Conservation (phyloP, 2,888 invertebrate genomes). For the Latrodectus hesperus region DNA sequence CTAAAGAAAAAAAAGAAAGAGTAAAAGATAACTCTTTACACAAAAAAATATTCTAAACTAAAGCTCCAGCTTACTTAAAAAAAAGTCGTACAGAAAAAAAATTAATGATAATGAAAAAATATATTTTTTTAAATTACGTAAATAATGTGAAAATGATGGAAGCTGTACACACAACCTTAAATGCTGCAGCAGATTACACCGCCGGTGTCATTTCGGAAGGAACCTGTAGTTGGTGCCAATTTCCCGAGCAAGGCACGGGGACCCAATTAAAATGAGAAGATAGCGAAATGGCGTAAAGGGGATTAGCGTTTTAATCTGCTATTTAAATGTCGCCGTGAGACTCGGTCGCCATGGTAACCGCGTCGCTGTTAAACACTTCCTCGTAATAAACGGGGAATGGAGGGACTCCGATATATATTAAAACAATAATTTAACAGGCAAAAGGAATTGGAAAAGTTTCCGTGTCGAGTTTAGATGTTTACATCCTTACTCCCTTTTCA, state of each 20-base stretch:
- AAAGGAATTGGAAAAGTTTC: slow-evolving; percentile 69
- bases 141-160: slow-evolving; percentile 68
- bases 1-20: neutral
- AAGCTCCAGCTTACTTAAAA: neutral
- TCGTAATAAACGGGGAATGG: slow-evolving; percentile 53
- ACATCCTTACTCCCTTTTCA: slow-evolving; percentile 46
- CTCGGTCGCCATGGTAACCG: slow-evolving; percentile 55
- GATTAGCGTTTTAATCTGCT: slow-evolving; percentile 69
- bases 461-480: slow-evolving; percentile 53
- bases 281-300: slow-evolving; percentile 67
- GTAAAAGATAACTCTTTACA: slow-evolving; percentile 15
- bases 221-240: slow-evolving; percentile 22
- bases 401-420: slow-evolving; percentile 61
- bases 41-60: slow-evolving; percentile 9
- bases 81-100: slow-evolving; percentile 6
- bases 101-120: neutral
- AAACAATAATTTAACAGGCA: slow-evolving; percentile 69
- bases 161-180: slow-evolving; percentile 45
- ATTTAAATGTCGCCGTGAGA: slow-evolving; percentile 69
- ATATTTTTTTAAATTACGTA: slow-evolving; percentile 65
- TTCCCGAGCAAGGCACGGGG: slow-evolving; percentile 9
- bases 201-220: slow-evolving; percentile 39
- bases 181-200: slow-evolving; percentile 47
- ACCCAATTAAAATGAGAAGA: slow-evolving; percentile 68
- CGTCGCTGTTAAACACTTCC: slow-evolving; percentile 17